Base-by-base conservation (phyloP, 2,113 vertebrate genomes). In the Amphiprion ocellaris region DNA sequence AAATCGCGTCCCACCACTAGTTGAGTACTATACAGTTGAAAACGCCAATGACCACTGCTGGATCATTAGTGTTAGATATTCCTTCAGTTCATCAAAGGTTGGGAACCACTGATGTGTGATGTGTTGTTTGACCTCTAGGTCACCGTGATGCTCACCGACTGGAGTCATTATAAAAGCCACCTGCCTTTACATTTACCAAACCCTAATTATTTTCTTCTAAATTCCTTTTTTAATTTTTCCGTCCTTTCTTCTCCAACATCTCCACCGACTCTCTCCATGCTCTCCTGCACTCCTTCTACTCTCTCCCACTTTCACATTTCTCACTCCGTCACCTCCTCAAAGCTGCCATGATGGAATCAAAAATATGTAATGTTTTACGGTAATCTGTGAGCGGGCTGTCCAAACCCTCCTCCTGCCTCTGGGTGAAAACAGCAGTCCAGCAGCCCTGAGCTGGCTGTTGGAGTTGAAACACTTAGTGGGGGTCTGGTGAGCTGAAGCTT, bases 341-440 rank as follows among this genome's bases (percentile, higher is more conserved):
- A 49, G 60, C 17, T 41, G n/a, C 47, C 17, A 30, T 19, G 24
- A 55, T 8, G 1, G 23, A 21, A 63, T 64, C n/a, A 24, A 56
- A 17, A 49, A 61, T 53, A 39, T 15, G 14, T 47, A 24, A 52
- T 69, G 19, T 82, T 76, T 59, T 59, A 72, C 3, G 19, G 21
- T 30, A 46, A 44, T 77, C 68, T 53, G 41, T 60, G 37, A 39
- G 41, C 28, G 49, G 24, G 24, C 24, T 24, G n/a, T 54, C 33
- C 33, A 28, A 39, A 10, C 21, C 26, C 6, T 28, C 19, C 10
- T n/a, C 63, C 44, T 68, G 28, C 24, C 14, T 2, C 44, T 53
- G 60, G 24, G n/a, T 49, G 52, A 58, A 39, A 62, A 33, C n/a
- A 15, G 5, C 0, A 4, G 61, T n/a, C 10, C n/a, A 28, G 46